Evolutionary conservation across 2,113 vertebrate species (phyloP).

Genomic region (Elaphurus davidianus): DNA sequence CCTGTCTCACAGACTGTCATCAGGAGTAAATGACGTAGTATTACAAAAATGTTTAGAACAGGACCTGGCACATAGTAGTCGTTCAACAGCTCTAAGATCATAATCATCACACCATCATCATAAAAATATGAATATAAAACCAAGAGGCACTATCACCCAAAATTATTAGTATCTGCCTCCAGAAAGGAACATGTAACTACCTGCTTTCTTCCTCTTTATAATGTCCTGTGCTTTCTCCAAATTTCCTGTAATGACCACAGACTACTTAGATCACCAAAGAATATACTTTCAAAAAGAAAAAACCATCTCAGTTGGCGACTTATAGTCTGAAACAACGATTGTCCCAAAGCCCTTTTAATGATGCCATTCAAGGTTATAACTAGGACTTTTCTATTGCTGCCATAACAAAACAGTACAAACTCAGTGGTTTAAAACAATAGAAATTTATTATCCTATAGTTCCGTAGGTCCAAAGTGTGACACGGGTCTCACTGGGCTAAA

Average conservation of each 20-base stretch:
- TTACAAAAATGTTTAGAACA: background rate
- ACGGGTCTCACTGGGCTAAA: background rate
- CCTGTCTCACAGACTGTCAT: background rate
- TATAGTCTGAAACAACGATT: background rate
- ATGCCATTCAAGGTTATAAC: background rate
- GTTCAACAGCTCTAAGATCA: background rate
- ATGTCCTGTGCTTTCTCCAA: background rate
- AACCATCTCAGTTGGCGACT: background rate
- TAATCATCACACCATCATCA: background rate
- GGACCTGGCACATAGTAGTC: background rate
- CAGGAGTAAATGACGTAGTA: background rate
- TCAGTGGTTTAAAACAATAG: background rate
- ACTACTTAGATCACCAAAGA: background rate
- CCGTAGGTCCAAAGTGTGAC: rapidly evolving
- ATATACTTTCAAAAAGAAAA: background rate
- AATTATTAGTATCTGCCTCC: background rate
- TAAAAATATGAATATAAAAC: background rate
- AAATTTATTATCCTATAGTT: background rate
- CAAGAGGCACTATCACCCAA: background rate
- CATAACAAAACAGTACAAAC: background rate
- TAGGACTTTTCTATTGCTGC: background rate
- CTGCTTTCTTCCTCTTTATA: background rate
- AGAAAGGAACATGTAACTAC: background rate
- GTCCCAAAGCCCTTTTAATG: background rate
- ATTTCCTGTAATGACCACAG: background rate